phyloP scores from a whole-genome alignment of 30 jellyfish, hydroid and myxozoan genomes.

The Hydractinia echinata region DNA sequence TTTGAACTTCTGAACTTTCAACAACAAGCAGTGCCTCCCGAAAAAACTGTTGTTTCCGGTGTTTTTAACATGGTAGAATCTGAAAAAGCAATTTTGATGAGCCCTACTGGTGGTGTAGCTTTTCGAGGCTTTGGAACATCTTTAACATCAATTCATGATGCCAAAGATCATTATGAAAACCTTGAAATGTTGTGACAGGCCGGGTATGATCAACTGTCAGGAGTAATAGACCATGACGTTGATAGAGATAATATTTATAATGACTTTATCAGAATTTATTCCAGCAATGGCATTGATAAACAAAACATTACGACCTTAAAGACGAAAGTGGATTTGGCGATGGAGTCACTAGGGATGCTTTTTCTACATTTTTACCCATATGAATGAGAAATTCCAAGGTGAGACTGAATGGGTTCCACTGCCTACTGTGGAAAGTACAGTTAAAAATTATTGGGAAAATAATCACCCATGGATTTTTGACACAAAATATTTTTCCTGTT shows the following conservation, averaged over 20 bases:
- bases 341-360: slow-evolving; percentile 2
- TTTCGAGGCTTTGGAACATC: slow-evolving; percentile 7
- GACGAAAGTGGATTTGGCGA: background rate
- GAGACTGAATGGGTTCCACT: background rate
- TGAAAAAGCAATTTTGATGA: background rate
- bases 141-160: too few relatives aligned
- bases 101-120: background rate
- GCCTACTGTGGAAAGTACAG: slow-evolving; percentile 9
- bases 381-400: background rate
- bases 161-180: too few relatives aligned
- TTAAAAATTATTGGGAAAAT: background rate
- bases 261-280: too few relatives aligned
- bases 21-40: background rate
- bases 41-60: background rate
- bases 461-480: background rate
- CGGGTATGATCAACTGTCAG: too few relatives aligned
- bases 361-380: background rate
- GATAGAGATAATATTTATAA: slow-evolving; percentile 1
- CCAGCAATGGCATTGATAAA: too few relatives aligned
- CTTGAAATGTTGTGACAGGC: too few relatives aligned
- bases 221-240: background rate
- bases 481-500: background rate
- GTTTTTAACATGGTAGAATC: slow-evolving; percentile 7
- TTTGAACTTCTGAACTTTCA: background rate
- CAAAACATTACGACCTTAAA: background rate